Conservation (phyloP, 2,113 vertebrate species). For the Alectura lathami region DNA sequence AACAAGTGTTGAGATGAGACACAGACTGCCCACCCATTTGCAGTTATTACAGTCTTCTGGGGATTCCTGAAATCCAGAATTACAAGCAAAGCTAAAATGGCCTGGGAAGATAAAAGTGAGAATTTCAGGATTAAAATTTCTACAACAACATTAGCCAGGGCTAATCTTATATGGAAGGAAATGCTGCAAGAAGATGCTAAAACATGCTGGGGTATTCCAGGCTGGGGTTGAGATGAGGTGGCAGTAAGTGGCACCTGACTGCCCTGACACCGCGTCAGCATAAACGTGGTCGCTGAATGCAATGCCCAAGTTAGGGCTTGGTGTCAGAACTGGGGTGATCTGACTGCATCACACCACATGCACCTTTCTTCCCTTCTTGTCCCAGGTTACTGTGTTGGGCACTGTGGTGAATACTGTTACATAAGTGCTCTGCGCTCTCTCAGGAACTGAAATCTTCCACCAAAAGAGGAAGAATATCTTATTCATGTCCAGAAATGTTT, state of each 20-base stretch:
- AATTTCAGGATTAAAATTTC: neutral
- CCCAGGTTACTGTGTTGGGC: neutral
- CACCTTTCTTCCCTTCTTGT: neutral
- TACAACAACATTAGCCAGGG: neutral
- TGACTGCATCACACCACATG: neutral
- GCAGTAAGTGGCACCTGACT: neutral
- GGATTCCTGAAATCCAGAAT: neutral
- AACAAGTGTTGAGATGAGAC: neutral
- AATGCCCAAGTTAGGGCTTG: neutral
- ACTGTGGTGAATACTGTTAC: neutral
- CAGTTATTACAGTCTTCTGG: neutral
- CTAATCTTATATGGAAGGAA: neutral
- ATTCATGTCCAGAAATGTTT: neutral
- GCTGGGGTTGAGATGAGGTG: neutral
- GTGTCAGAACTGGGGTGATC: neutral
- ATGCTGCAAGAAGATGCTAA: neutral
- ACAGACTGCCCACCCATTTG: neutral
- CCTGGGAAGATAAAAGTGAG: neutral
- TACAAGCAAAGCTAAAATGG: neutral
- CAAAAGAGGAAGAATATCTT: neutral
- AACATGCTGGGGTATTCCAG: neutral
- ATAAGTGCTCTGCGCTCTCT: neutral
- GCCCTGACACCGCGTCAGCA: neutral
- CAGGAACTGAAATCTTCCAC: neutral
- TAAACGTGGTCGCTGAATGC: neutral